Base-by-base conservation (phyloP, 2,797 vertebrate genomes). In the Poecilia wingei region DNA sequence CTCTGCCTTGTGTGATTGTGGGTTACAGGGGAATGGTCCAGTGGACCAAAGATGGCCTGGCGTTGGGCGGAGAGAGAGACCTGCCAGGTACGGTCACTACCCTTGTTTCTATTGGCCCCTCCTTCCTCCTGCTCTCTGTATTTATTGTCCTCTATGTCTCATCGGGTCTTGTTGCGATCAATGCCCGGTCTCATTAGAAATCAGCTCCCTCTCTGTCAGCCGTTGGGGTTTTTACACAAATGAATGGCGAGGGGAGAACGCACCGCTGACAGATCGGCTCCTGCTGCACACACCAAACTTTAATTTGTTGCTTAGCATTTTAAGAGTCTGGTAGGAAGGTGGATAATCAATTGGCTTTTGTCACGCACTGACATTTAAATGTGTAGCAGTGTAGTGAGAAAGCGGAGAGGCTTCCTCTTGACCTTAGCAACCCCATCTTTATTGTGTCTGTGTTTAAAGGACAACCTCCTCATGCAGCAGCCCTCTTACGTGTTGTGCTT, bases 41-140 rank as follows among this genome's bases (percentile, higher is more conserved):
- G 81, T 98, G 97, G 97, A 98, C 97, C 80, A 98, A 97, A 96
- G 97, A 98, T 28, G 97, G 97, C 45, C 92, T 98, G 88, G 97
- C 97, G 0, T 92, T 98, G 64, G 97, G 97, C 4, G 97, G 96
- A 71, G 97, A 98, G 87, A 91, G 97, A 92, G 96, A 97, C 84
- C 93, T 98, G 80, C 97, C 96, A 88, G 97, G 97, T 98, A 95
- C 83, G 66, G 74, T 49, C 72, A 46, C 74, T 31, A 39, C 69
- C 70, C 72, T 68, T 74, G 46, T 36, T 28, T 76, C 43, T 41
- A 53, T 49, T 59, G 18, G 6, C 0, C 77, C 41, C 22, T 61
- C 70, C 31, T 70, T 70, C 41, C 68, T 46, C n/a, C 68, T 46
- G 8, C 25, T 77, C 68, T 55, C 73, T 61, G 59, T 81, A 53